phyloP scores from a whole-genome alignment of 2,888 invertebrate species.

The Troilus luridus region DNA sequence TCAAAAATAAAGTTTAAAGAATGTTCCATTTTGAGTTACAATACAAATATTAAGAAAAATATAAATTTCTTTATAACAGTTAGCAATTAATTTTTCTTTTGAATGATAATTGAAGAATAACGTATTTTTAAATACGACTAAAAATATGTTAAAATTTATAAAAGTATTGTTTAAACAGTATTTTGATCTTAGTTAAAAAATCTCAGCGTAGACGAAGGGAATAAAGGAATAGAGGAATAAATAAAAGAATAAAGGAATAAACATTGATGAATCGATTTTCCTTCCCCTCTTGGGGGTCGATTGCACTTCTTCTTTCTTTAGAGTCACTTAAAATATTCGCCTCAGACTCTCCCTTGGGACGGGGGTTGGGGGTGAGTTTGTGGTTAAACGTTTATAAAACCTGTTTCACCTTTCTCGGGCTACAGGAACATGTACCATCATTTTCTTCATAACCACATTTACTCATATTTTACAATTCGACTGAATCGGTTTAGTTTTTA shows the following conservation, averaged over 20 bases:
- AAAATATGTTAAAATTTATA: too few relatives aligned
- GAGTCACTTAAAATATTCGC: slow-evolving; percentile 12
- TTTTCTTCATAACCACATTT: background rate
- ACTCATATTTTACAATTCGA: background rate
- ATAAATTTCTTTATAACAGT: too few relatives aligned
- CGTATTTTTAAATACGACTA: too few relatives aligned
- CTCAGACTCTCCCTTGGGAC: background rate
- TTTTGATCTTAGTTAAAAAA: background rate
- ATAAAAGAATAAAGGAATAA: background rate
- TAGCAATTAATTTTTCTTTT: too few relatives aligned
- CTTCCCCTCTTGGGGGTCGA: background rate
- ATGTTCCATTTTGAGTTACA: too few relatives aligned
- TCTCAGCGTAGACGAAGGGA: background rate
- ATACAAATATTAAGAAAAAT: too few relatives aligned
- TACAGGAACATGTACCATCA: background rate
- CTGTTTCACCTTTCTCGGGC: background rate
- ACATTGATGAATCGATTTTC: slow-evolving; percentile 20
- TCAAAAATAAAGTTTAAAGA: too few relatives aligned
- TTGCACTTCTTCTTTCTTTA: background rate
- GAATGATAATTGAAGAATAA: too few relatives aligned
- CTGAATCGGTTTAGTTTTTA: background rate
- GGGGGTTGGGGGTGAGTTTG: background rate
- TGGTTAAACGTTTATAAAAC: background rate
- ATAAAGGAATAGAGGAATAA: background rate
- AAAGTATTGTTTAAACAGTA: background rate